A percentile compares a stretch with the other conserved stretches of the same genome.
Conservation (phyloP, 2,113 vertebrate genomes). For the Glareola pratincola region DNA sequence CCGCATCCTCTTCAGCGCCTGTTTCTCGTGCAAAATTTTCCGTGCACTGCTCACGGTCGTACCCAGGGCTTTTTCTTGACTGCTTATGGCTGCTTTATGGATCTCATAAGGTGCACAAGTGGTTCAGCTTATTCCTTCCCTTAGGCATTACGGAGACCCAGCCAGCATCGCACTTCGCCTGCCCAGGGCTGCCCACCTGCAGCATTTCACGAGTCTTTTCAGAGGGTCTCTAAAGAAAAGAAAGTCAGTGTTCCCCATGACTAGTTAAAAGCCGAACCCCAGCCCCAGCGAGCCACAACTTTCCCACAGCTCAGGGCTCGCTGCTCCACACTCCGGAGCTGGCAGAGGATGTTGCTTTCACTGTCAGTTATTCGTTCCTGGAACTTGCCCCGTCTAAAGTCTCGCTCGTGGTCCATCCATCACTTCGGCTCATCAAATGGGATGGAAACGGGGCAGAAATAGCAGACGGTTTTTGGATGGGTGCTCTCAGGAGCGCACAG, state of each 20-base stretch:
- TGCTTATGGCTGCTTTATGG: too few species aligned
- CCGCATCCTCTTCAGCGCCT: neutral
- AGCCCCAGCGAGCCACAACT: neutral
- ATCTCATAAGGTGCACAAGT: neutral
- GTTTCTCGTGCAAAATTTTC: rapidly evolving
- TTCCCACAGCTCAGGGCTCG: neutral
- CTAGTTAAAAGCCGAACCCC: too few species aligned
- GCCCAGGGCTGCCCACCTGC: neutral
- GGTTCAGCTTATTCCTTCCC: neutral
- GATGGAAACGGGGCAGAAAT: neutral
- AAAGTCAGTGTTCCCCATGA: neutral
- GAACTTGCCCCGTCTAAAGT: too few species aligned
- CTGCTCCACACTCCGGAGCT: rapidly evolving
- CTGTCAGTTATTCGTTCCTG: neutral
- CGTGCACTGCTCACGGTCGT: neutral
- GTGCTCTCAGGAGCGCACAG: neutral
- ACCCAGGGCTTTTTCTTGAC: neutral
- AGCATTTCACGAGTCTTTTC: neutral
- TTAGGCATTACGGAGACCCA: rapidly evolving
- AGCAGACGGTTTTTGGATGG: neutral
- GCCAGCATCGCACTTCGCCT: rapidly evolving
- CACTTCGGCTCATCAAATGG: neutral
- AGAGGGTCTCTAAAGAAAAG: neutral
- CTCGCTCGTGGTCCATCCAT: neutral
- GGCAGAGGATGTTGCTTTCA: neutral